These are phyloP conservation scores for Parasteatoda lunata DNA, from an alignment of 2,888 invertebrate genomes.

Conservation along the genomic window DNA sequence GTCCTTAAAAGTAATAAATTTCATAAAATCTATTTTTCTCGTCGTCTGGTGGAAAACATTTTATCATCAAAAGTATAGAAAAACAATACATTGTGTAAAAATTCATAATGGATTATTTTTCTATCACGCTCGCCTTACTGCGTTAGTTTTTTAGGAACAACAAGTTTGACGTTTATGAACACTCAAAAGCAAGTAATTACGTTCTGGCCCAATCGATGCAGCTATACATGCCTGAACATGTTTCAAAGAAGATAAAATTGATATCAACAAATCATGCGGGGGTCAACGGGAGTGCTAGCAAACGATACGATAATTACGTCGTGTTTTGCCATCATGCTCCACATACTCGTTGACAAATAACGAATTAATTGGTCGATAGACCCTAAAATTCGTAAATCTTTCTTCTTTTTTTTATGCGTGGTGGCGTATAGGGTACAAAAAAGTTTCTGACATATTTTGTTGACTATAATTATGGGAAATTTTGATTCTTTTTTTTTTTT, in stretches of 20 bases:
- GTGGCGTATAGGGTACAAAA: background rate
- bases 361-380: conserved; percentile 63
- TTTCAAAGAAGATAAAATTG: conserved; percentile 28
- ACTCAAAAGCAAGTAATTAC: conserved; percentile 32
- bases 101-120: conserved; percentile 5
- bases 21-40: no score
- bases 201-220: conserved; percentile 33
- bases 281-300: conserved; percentile 46
- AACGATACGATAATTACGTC: conserved; percentile 62
- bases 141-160: background rate
- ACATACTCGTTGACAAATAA: conserved; percentile 64
- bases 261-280: conserved; percentile 40
- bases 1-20: no score
- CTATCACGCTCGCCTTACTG: background rate
- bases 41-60: background rate
- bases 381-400: conserved; percentile 21
- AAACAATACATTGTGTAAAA: background rate
- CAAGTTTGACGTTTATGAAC: background rate
- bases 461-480: conserved; percentile 32
- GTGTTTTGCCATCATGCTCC: conserved; percentile 42
- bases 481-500: background rate
- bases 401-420: background rate
- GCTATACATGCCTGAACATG: conserved; percentile 36
- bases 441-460: conserved; percentile 29
- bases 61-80: background rate